phyloP scores from a whole-genome alignment of 2,888 invertebrate species.

The Metellina segmentata region DNA sequence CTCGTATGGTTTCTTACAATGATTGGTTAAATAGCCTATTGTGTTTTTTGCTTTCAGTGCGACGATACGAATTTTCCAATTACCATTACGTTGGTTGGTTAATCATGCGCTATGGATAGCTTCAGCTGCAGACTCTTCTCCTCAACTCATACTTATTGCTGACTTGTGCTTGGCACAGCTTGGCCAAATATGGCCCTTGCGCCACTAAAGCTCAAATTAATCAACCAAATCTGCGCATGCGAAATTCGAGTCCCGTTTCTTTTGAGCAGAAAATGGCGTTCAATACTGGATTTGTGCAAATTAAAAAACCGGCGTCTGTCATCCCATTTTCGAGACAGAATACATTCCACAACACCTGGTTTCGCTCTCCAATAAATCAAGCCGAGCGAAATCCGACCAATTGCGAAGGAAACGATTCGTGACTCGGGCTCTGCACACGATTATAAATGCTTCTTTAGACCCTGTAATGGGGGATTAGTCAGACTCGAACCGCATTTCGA shows the following conservation, averaged over 20 bases:
- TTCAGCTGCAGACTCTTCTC: too few species aligned
- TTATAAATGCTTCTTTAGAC: conserved; percentile 57
- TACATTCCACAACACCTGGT: background rate
- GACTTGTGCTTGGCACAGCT: too few species aligned
- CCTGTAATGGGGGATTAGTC: conserved; percentile 49
- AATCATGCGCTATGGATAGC: too few species aligned
- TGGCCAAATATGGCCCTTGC: too few species aligned
- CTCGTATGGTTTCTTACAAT: too few species aligned
- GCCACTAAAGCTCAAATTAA: too few species aligned
- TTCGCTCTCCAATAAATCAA: conserved; percentile 41
- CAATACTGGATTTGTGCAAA: background rate
- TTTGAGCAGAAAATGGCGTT: background rate
- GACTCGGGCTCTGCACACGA: conserved; percentile 17
- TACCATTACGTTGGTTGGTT: too few species aligned
- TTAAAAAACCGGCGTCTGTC: background rate
- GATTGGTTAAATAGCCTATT: too few species aligned
- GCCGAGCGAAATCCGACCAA: conserved; percentile 30
- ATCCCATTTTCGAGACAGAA: background rate
- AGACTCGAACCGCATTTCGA: background rate
- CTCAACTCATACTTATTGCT: too few species aligned
- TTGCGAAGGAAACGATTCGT: conserved; percentile 47
- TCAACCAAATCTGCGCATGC: too few species aligned
- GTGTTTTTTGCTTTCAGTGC: too few species aligned
- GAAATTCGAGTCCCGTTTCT: background rate
- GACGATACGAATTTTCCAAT: too few species aligned